Conservation (phyloP, 2,113 vertebrate species). For the Pelecanoides urinatrix region DNA sequence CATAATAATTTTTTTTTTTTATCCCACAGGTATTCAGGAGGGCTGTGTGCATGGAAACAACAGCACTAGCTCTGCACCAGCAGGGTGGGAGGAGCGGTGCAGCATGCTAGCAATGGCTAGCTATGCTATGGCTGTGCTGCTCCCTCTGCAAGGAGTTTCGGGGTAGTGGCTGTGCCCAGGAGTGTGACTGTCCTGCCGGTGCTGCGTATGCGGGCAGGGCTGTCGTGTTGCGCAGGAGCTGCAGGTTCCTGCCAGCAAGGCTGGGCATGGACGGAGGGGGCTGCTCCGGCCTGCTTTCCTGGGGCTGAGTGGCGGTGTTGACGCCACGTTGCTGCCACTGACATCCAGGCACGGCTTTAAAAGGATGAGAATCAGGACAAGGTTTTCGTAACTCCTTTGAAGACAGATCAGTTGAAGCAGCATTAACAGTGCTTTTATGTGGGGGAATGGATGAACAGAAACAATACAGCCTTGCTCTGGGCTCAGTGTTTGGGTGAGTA, state of each 20-base stretch:
- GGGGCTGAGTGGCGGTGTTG: background rate
- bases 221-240: background rate
- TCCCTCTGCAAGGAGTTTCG: accelerated
- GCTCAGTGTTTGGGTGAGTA: background rate
- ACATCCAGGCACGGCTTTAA: background rate
- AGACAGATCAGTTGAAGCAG: background rate
- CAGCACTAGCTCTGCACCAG: background rate
- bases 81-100: background rate
- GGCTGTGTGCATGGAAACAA: background rate
- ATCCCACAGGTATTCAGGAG: background rate
- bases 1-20: too few species aligned
- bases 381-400: background rate
- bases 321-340: accelerated
- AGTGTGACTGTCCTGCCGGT: background rate
- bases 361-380: background rate
- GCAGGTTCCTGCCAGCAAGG: background rate
- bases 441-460: background rate
- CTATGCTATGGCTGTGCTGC: accelerated
- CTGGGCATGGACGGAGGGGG: accelerated
- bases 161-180: accelerated
- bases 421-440: background rate
- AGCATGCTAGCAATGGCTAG: accelerated
- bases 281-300: background rate
- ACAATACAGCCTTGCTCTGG: background rate
- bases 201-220: background rate